Base-by-base conservation (phyloP, 2,797 vertebrate species). In the Clarias pachynema region DNA sequence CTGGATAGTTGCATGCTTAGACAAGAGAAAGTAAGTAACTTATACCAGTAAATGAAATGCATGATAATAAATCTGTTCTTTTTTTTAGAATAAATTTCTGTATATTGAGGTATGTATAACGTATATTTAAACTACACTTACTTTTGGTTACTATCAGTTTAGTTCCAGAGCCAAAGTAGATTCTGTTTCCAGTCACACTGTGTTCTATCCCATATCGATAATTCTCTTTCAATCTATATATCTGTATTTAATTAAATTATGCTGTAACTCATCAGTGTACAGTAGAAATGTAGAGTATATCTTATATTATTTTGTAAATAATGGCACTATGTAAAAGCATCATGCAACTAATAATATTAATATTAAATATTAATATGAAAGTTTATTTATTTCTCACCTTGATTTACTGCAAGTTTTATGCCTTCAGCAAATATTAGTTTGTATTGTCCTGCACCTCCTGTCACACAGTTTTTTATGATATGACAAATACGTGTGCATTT, bases 371-470 rank as follows among this genome's bases (percentile, higher is more conserved):
- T 53, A 4, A 10, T 49, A n/a, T 34, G 1, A 60, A 78, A 29
- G 4, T 9, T 15, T n/a, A 65, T 63, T 31, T 1, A 14, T 16
- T 1, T 65, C 72, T 86, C 87, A 89, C 89, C 80, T 87, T 89
- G 34, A 84, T 87, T 78, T 53, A 90, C 82, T 62, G 49, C 70
- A 24, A 90, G 81, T 59, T 83, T 86, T 66, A 84, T 85, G 65
- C 91, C 90, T 77, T 56, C 79, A 24, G 87, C 87, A 85, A 91
- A 91, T 78, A 91, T 81, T 7, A 90, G 0, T 79, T 90, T 90
- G 66, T 84, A 78, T 10, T 31, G 22, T 62, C n/a, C 86, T 53
- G 24, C 80, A 68, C 79, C n/a, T 66, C 40, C 31, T 74, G 70
- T 87, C 88, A 86, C 87, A 89, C 89, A 86, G 7, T 74, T 44